Percentiles rank a stretch among this genome's conserved stretches.
phyloP scores from a whole-genome alignment of 2,888 invertebrate genomes.

The Ornithoptera alexandrae region DNA sequence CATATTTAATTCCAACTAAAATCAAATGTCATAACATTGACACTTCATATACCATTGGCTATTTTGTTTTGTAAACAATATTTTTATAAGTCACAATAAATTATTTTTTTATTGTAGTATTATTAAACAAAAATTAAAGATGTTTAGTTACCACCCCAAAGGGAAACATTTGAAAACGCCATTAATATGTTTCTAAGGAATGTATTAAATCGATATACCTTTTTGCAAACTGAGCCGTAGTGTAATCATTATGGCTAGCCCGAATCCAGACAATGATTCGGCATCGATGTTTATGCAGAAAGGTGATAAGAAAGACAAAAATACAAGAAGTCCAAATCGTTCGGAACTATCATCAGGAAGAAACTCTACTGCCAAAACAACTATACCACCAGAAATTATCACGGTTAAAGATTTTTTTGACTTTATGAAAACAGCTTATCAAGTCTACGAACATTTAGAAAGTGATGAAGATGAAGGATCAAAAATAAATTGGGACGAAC shows the following conservation, averaged over 20 bases:
- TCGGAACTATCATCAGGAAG: conserved; percentile 49
- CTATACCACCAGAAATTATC: conserved; percentile 78
- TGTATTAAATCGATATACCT: conserved; percentile 31
- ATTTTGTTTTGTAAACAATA: conserved; percentile 24
- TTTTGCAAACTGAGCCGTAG: conserved; percentile 7
- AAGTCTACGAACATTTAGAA: conserved; percentile 79
- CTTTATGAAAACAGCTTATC: conserved; percentile 86
- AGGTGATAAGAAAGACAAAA: conserved; percentile 49
- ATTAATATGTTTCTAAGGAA: conserved; percentile 26
- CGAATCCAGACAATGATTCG: conserved; percentile 56
- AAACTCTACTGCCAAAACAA: conserved; percentile 48
- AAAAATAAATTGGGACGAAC: conserved; percentile 76
- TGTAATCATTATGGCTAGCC: conserved; percentile 57
- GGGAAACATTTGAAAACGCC: conserved; percentile 1
- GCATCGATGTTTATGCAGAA: conserved; percentile 67
- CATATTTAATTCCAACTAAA: neutral
- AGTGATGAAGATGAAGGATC: conserved; percentile 65
- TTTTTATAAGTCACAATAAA: conserved; percentile 13
- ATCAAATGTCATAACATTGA: conserved; percentile 20
- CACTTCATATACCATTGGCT: conserved; percentile 15
- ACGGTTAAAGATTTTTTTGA: conserved; percentile 86
- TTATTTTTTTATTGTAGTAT: conserved; percentile 18
- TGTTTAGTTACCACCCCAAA: conserved; percentile 7
- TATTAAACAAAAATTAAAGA: conserved; percentile 16
- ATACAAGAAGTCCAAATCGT: conserved; percentile 47